Evolutionary conservation across 2,113 vertebrate genomes (phyloP), one percentile per base, ranked within the genome.

Genomic region (Callocephalon fimbriatum): DNA sequence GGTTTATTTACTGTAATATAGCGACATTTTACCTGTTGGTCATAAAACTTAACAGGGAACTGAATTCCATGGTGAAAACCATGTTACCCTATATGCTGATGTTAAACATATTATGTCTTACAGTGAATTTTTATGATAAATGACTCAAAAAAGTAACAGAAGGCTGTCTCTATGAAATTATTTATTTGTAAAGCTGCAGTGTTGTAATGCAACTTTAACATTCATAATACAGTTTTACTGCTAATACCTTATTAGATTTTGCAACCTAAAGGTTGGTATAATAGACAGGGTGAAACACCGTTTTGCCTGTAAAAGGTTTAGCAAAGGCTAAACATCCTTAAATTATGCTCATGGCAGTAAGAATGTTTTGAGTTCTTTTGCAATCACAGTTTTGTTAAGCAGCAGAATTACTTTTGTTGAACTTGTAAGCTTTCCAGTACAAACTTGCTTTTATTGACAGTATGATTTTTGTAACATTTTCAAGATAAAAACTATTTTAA

Each of bases 331-430:
- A 72, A 87, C 87, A 92, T 72, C 94, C 95, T 95, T 92, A 87
- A 89, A 87, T 87, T 93, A 38, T 61, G 58, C 53, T 93, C 70
- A 45, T 78, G 76, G 91, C 83, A 93, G 53, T 29, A 68, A 29
- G 88, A 95, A 96, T 96, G 80, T 92, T 97, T 95, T 92, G 88
- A 92, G 86, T 95, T 95, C 96, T 94, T 93, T 95, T 95, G 92
- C 94, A 93, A 93, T 97, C 95, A 81, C 56, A 53, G 83, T 89
- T 95, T 94, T 95, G 79, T 91, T 95, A 95, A 96, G 88, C 65
- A 6, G 88, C 76, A 89, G 83, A 58, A 84, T 95, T 95, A 85
- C 79, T 68, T 93, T 72, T 97, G 94, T 92, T 96, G 94, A 92
- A 95, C 87, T 96, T 97, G 96, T 85, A 95, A 90, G 54, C 83